Evolutionary conservation across 2,888 invertebrate species (phyloP).

Genomic region (Parasteatoda lunata): DNA sequence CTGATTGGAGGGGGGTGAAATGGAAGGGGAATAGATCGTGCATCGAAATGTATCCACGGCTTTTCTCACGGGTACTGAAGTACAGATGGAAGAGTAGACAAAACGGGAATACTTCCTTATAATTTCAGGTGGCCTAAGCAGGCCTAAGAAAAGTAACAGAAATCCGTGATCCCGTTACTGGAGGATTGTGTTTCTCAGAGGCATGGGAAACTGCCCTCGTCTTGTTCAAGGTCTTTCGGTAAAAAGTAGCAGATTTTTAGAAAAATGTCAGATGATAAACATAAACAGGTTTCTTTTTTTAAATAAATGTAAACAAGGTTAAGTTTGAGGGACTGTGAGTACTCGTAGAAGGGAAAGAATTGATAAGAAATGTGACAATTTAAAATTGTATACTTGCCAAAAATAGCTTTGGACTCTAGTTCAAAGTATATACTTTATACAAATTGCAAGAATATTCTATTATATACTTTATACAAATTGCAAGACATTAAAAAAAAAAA

Average conservation of each 20-base stretch:
- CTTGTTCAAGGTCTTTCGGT: constrained; percentile 22
- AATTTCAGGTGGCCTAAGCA: constrained; percentile 39
- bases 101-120: constrained; percentile 58
- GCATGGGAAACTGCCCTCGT: constrained; percentile 29
- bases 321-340: too few species aligned
- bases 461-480: too few species aligned
- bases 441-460: too few species aligned
- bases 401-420: too few species aligned
- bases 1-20: constrained; percentile 5
- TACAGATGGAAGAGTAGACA: constrained; percentile 23
- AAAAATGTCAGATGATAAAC: background rate
- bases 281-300: background rate
- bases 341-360: too few species aligned
- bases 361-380: too few species aligned
- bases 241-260: background rate
- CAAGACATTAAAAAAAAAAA: too few species aligned
- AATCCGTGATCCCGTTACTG: constrained; percentile 26
- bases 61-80: constrained; percentile 43
- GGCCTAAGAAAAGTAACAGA: constrained; percentile 20
- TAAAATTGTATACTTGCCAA: too few species aligned
- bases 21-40: constrained; percentile 27
- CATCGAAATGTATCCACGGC: constrained; percentile 16
- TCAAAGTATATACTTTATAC: too few species aligned
- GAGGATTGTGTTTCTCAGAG: constrained; percentile 37
- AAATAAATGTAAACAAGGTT: too few species aligned